Conservation (phyloP, 2,888 invertebrate genomes). For the Cotesia congregata region DNA sequence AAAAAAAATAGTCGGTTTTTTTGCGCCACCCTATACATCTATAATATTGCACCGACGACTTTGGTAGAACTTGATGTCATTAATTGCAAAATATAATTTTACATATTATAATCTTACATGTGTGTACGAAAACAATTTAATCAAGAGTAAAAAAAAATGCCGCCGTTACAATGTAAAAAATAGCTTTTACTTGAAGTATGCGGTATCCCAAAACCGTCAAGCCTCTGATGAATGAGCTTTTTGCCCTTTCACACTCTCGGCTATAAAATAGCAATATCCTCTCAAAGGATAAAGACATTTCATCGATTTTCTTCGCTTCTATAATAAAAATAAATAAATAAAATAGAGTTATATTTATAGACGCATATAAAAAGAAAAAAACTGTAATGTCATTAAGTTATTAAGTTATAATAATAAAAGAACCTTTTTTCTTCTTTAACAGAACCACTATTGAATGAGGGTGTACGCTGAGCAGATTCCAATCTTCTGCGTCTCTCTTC, state of each 20-base stretch:
- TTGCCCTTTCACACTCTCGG: conserved; percentile 40
- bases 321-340: conserved; percentile 22
- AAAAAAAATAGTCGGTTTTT: too few relatives aligned
- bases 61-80: neutral
- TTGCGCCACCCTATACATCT: too few relatives aligned
- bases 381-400: neutral
- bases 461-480: conserved; percentile 62
- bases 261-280: conserved; percentile 43
- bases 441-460: conserved; percentile 62
- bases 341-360: neutral
- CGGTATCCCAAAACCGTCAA: conserved; percentile 41
- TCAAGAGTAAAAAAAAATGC: conserved; percentile 31
- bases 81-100: neutral
- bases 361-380: neutral
- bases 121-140: conserved; percentile 39
- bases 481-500: conserved; percentile 65
- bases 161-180: conserved; percentile 33
- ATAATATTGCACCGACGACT: too few relatives aligned
- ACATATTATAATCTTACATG: conserved; percentile 2
- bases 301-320: conserved; percentile 58
- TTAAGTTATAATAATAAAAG: conserved; percentile 18
- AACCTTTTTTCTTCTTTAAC: conserved; percentile 67
- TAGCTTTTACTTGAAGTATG: conserved; percentile 33
- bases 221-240: conserved; percentile 24
- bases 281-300: conserved; percentile 49